Evolutionary conservation across 1,140 invertebrate genomes (phyloP).

Genomic region (Saxidomus purpurata): DNA sequence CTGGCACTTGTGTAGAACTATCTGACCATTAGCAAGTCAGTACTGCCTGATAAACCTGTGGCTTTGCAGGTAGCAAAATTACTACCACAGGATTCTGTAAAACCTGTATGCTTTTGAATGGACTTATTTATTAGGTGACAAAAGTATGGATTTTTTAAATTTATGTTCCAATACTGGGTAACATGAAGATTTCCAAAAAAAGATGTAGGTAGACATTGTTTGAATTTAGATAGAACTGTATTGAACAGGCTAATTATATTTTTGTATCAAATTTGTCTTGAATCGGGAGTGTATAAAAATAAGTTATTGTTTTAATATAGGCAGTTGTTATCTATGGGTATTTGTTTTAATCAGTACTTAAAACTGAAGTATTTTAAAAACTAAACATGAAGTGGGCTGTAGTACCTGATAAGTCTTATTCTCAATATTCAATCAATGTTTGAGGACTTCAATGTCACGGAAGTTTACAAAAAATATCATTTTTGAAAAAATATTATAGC

Average conservation of each 20-base stretch:
- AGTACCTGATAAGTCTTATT: constrained; percentile 7
- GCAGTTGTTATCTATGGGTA: background rate
- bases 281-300: background rate
- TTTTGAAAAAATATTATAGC: background rate
- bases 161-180: background rate
- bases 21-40: constrained; percentile 23
- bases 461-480: background rate
- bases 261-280: background rate
- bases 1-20: too few relatives aligned
- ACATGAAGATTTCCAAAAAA: constrained; percentile 48
- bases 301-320: background rate
- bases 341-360: background rate
- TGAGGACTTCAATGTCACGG: background rate
- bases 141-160: background rate
- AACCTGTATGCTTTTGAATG: background rate
- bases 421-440: too few relatives aligned
- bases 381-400: background rate
- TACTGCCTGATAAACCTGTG: constrained; percentile 32
- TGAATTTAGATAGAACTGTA: too few relatives aligned
- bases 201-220: constrained; percentile 50
- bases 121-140: background rate
- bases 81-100: background rate
- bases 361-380: too few relatives aligned
- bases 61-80: constrained; percentile 8
- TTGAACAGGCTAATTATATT: background rate